Evolutionary conservation across 2,888 invertebrate genomes (phyloP), one percentile per base, ranked within the genome.

Genomic region (Exocentrus adspersus): DNA sequence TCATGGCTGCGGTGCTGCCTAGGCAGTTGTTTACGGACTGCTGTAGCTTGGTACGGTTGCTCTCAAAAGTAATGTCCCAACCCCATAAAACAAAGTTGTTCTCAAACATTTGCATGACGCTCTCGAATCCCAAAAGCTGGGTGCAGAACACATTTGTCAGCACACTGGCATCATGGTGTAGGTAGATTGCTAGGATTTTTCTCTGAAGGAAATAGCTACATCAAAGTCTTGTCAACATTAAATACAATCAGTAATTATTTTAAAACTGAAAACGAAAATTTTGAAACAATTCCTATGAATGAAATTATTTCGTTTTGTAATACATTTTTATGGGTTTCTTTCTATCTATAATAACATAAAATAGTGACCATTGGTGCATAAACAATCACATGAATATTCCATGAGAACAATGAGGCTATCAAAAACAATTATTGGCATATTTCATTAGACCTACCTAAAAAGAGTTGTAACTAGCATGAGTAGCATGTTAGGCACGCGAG

Each of bases 101-200:
- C 60, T 92, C 90, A 48, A 99, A 87, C 65, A 94, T 93, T 79
- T 95, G 92, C 77, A 96, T 89, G 53, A 98, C 92, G 14, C 93
- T 92, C 79, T 97, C 96, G 76, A 92, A 92, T 81, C 97, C 96
- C 71, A 98, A 86, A 64, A 97, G 87, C 81, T 96, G 95, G 60
- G 96, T 95, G 84, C 98, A 97, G 87, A 98, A 99, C 70, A 98
- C 97, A 84, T 99, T 97, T 32, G 96, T 91, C 73, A 97, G 86
- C 61, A 98, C 95, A 74, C 97, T 97, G 70, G 90, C 90, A 82
- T 98, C 98, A 82, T 98, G 96, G 82, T 99, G 98, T 21, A 99
- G 87, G 85, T 99, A 99, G 65, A 99, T 88, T 16, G 95, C 97
- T 72, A 99, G 85, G 62, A 97, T 87, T 84, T 95, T 95, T 71